A percentile compares a stretch with the other conserved stretches of the same genome.
phyloP scores from a whole-genome alignment of 2,888 invertebrate species.

The Galerucella nymphaeae region DNA sequence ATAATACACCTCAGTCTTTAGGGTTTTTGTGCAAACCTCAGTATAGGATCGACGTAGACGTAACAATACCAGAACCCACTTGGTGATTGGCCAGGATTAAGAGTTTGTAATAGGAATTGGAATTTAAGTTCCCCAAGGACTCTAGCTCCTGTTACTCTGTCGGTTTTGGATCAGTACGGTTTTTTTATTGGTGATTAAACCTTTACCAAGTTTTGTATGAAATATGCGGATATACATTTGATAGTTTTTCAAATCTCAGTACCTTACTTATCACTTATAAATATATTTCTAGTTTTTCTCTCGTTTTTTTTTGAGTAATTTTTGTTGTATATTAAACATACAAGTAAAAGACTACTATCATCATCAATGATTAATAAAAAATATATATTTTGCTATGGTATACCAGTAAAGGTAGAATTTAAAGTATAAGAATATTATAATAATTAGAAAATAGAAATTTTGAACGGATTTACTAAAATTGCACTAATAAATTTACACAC shows the following conservation, averaged over 20 bases:
- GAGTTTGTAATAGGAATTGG: no score
- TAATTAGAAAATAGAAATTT: background rate
- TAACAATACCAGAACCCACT: no score
- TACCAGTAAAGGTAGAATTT: conserved; percentile 42
- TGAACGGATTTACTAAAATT: background rate
- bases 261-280: background rate
- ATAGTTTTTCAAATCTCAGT: background rate
- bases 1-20: background rate
- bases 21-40: no score
- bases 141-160: background rate
- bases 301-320: background rate
- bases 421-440: conserved; percentile 31
- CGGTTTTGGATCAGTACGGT: background rate
- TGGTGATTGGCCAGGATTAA: no score
- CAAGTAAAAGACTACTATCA: conserved; percentile 35
- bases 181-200: background rate
- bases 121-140: no score
- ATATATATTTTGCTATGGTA: conserved; percentile 51
- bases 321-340: conserved; percentile 19
- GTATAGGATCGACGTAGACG: no score
- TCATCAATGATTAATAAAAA: conserved; percentile 42
- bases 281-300: background rate
- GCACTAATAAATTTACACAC: background rate
- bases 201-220: background rate
- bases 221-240: background rate